Evolutionary conservation across 2,888 invertebrate species (phyloP).

Genomic region (Eristalis arbustorum): DNA sequence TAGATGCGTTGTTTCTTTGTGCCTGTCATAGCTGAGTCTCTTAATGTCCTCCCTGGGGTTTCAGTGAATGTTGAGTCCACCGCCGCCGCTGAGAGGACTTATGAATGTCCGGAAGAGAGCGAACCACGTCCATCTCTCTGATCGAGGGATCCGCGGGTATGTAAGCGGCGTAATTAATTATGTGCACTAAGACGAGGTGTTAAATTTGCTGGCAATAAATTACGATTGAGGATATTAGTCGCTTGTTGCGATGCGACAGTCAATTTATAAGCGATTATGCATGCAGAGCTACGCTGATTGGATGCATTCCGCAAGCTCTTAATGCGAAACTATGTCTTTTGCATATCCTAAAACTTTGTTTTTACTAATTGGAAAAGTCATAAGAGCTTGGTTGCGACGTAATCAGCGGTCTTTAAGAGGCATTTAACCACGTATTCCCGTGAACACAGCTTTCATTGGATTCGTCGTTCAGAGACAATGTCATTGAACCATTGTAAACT

Average conservation of each 20-base stretch:
- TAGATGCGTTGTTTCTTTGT: constrained; percentile 35
- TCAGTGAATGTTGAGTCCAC: constrained; percentile 6
- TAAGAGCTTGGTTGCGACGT: not conserved
- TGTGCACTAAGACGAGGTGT: constrained; percentile 52
- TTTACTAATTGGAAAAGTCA: not conserved
- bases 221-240: constrained; percentile 35
- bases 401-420: too few relatives aligned
- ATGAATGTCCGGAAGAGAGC: constrained; percentile 23
- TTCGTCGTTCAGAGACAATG: too few relatives aligned
- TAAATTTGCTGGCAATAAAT: constrained; percentile 34
- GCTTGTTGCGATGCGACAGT: constrained; percentile 36
- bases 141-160: not conserved
- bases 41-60: constrained; percentile 58
- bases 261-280: constrained; percentile 53
- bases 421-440: too few relatives aligned
- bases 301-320: constrained; percentile 7
- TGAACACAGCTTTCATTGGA: too few relatives aligned
- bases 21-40: constrained; percentile 41
- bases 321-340: not conserved
- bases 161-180: constrained; percentile 46
- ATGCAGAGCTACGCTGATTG: constrained; percentile 25
- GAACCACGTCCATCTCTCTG: not conserved
- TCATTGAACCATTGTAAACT: too few relatives aligned
- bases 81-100: not conserved
- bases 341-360: not conserved